phyloP scores from a whole-genome alignment of 1,140 invertebrate genomes.

The Rhopalosiphum maidis region DNA sequence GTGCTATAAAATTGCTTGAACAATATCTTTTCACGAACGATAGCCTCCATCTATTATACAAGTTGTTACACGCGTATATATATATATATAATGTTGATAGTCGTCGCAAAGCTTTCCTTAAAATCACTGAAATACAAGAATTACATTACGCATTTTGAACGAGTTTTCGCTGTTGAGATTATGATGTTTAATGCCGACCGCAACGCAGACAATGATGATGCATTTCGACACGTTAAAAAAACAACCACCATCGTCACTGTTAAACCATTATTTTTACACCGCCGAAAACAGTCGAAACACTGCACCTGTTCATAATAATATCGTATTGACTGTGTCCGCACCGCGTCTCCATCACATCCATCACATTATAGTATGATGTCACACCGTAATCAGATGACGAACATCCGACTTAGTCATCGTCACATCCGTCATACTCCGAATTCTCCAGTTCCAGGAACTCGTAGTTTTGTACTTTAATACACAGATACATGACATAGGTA shows the following conservation, averaged over 20 bases:
- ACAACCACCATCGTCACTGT: background rate
- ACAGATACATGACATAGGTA: background rate
- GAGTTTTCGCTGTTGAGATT: background rate
- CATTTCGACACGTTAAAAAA: background rate
- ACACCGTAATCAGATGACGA: constrained; percentile 22
- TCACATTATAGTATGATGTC: constrained; percentile 13
- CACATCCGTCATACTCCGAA: background rate
- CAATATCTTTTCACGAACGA: background rate
- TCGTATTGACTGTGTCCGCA: background rate
- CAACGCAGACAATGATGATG: background rate
- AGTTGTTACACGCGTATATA: background rate
- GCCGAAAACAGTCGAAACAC: background rate
- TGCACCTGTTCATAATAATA: constrained; percentile 23
- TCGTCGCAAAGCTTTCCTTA: background rate
- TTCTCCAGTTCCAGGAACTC: background rate
- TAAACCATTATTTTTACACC: background rate
- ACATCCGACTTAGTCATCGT: constrained; percentile 34
- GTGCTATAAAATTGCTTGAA: background rate
- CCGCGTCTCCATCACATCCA: background rate
- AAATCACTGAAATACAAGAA: background rate
- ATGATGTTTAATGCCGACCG: background rate
- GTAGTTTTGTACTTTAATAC: background rate
- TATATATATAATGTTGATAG: background rate
- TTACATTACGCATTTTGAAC: background rate
- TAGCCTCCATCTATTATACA: background rate